Conservation (phyloP, 1,140 invertebrate genomes). For the Platyscapa corneri region DNA sequence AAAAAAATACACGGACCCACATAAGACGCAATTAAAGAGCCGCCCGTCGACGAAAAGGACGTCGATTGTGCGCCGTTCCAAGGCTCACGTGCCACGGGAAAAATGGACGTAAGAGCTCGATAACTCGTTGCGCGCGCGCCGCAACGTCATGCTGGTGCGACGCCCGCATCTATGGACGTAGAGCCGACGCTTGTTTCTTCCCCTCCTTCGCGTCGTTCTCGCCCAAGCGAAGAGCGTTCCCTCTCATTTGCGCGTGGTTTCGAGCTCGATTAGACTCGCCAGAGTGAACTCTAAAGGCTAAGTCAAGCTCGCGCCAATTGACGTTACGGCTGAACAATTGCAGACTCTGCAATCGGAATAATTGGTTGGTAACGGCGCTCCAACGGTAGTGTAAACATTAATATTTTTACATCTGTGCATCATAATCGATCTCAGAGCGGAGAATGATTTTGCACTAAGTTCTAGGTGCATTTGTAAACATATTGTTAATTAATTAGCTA, state of each 20-base stretch:
- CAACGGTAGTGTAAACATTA: too few relatives aligned
- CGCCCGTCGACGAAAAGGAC: not conserved
- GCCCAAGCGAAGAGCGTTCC: not conserved
- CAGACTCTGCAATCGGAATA: not conserved
- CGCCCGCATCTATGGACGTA: conserved; percentile 32
- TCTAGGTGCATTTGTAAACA: too few relatives aligned
- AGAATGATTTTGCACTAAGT: too few relatives aligned
- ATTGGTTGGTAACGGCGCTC: not conserved
- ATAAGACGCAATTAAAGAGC: not conserved
- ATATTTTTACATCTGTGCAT: too few relatives aligned
- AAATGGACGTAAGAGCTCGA: too few relatives aligned
- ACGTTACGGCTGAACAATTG: not conserved
- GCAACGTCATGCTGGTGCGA: conserved; percentile 38
- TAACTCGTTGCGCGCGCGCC: too few relatives aligned
- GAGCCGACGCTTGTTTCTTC: not conserved
- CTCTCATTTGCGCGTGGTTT: not conserved
- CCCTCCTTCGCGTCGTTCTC: not conserved
- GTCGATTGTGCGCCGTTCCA: not conserved
- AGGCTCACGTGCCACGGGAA: too few relatives aligned
- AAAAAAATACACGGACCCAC: conserved; percentile 8
- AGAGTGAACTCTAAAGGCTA: not conserved
- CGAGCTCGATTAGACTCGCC: not conserved
- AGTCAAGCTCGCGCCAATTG: too few relatives aligned
- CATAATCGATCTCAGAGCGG: too few relatives aligned
- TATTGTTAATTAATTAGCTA: too few relatives aligned